Base-by-base conservation (phyloP, 2,113 vertebrate genomes). In the Syngnathus typhle region DNA sequence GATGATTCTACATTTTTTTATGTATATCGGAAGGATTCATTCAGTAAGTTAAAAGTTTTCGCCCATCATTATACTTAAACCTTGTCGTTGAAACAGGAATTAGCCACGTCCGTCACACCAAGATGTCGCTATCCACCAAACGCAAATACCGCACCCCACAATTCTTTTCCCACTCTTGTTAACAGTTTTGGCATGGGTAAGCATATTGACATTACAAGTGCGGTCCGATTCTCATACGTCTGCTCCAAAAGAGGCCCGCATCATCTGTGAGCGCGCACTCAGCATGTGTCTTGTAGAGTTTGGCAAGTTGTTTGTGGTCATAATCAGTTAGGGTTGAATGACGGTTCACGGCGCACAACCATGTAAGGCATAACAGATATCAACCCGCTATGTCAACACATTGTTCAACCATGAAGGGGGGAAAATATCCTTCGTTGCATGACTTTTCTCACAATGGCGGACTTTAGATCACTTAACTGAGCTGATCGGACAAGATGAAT, bases 231-330 rank as follows among this genome's bases (percentile, higher is more conserved):
- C 55, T 27, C 39, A 23, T 44, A 21, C 6, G 2, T 23, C 19
- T 8, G 60, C 11, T 62, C 60, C 60, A 44, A 13, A 43, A 62
- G n/a, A 62, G 41, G 41, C 60, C 7, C 6, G 21, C 7, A 13
- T 23, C 38, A 23, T 23, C 23, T 23, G 23, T n/a, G 36, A 38
- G 41, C 9, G 4, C 11, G 37, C 1, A 58, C 59, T 60, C 16
- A n/a, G 18, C 9, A 10, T 27, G 8, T 0, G 21, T 4, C 6
- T 44, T 62, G 60, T 62, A 44, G 60, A 6, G 21, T 62, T 62
- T 62, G 60, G 60, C 60, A 44, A 44, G 44, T 23, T 43, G 12
- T 21, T 62, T 62, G 60, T 7, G 60, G 60, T 62, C 39, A 13
- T 23, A 62, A 36, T 27, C 39, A 62, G 21, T 41, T 4, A 62